Evolutionary conservation across 1,140 invertebrate genomes (phyloP), one percentile per base, ranked within the genome.

Genomic region (Zaprionus gabonicus): DNA sequence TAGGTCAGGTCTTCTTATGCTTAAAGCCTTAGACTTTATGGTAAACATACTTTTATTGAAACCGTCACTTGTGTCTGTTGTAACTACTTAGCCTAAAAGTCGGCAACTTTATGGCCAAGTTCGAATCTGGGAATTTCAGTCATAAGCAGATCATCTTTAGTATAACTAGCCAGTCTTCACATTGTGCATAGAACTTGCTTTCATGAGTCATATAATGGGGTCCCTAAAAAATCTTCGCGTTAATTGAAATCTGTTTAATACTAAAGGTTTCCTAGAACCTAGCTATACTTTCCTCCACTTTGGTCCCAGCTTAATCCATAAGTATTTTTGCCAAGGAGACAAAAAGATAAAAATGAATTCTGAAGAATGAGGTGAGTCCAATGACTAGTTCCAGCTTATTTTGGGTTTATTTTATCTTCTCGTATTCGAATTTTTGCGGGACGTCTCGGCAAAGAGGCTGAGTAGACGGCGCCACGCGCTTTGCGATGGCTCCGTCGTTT

Each of bases 71-170:
- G 15, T 41, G 31, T 34, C 7, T 17, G 6, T 15, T 17, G 27
- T 27, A 28, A 56, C 25, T 31, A 31, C 13, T 56, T 31, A 56
- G 53, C 53, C 53, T 56, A 56, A 56, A 56, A 56, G 25, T 56
- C 23, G 13, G 53, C 53, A 56, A 56, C 13, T 0, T 28, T 28
- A 51, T 13, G 6, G 20, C 0, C 20, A 49, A 49, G 46, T 23
- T 51, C 20, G 46, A 5, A 5, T 25, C 20, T 10, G 46, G 10
- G 4, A 51, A 25, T 5, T 51, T 20, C 20, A 20, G 46, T 13
- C 10, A 51, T 51, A 51, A 51, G 10, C 2, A 49, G 9, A 13
- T 12, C 17, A 23, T 49, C 7, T 49, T 23, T 3, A 23, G 9
- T 49, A 4, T 20, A 49, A 49, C 10, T 9, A 10, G 46, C 4